Base-by-base conservation (phyloP, 1,140 invertebrate genomes). In the Adelges cooleyi region DNA sequence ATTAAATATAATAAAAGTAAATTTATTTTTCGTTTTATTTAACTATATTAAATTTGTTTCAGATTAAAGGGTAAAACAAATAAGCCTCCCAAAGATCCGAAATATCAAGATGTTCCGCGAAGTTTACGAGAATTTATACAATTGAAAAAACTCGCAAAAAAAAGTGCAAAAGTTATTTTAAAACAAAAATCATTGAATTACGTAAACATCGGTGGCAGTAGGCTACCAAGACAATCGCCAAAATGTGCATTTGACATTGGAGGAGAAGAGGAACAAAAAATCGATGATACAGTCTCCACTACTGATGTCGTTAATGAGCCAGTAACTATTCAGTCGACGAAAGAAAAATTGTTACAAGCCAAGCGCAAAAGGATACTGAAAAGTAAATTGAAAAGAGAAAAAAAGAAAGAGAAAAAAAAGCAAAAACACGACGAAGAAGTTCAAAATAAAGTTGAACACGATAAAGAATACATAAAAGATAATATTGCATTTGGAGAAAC, bases 41-140 rank as follows among this genome's bases (percentile, higher is more conserved):
- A n/a, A n/a, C n/a, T n/a, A n/a, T n/a, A n/a, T n/a, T n/a, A n/a
- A n/a, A n/a, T n/a, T 33, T 33, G 29, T 71, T 79, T 66, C 69
- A 86, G 84, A 70, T 73, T 86, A 69, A 80, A 81, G 71, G 74
- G 75, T 4, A 83, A 84, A 76, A 82, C 85, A 54, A 84, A 88
- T 74, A 78, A 77, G 13, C 80, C 85, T 2, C 85, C 86, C 3
- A 76, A 74, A 42, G 75, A 84, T 70, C 74, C 75, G 6, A 80
- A 86, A 67, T 80, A 83, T 0, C 85, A 88, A 71, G 78, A 80
- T 15, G 73, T 87, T 25, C 83, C 86, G 1, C 82, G 79, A 65
- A 84, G 80, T 69, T 69, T 87, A 1, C 73, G 75, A 22, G 73
- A 76, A 18, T 65, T 87, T 9, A 82, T 85, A 18, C 78, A 79